Percentiles rank a stretch among this genome's conserved stretches.
These are phyloP conservation scores for Tortrix viridana DNA, from an alignment of 2,888 invertebrate genomes.

Conservation along the genomic window DNA sequence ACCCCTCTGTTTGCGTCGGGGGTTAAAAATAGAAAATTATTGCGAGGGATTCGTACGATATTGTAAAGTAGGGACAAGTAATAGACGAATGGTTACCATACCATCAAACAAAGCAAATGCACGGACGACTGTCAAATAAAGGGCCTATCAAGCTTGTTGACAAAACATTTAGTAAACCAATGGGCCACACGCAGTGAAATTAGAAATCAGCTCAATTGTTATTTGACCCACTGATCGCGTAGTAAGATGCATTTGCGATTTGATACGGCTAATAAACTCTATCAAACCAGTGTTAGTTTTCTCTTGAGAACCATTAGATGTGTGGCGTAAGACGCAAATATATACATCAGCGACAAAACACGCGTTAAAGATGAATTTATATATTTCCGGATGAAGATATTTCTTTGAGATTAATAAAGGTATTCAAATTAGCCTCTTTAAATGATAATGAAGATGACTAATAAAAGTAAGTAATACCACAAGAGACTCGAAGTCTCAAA, in stretches of 20 bases:
- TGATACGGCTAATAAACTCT: conserved; percentile 26
- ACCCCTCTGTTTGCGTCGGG: too few species aligned
- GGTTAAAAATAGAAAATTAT: too few species aligned
- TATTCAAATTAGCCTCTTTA: too few species aligned
- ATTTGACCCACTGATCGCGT: conserved; percentile 47
- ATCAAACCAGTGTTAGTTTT: conserved; percentile 20
- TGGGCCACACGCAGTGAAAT: conserved; percentile 44
- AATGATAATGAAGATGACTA: too few species aligned
- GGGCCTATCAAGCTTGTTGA: conserved; percentile 8
- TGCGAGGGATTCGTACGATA: too few species aligned
- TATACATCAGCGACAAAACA: not conserved
- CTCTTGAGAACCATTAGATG: conserved; percentile 8
- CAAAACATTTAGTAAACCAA: conserved; percentile 22
- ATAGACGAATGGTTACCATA: not conserved
- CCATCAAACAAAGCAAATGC: not conserved
- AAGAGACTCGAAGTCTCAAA: too few species aligned
- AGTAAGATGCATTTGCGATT: conserved; percentile 45
- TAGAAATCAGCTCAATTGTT: conserved; percentile 49
- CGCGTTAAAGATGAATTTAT: not conserved
- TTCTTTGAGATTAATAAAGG: not conserved
- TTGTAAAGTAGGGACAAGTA: too few species aligned
- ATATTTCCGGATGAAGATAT: not conserved
- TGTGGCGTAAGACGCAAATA: not conserved
- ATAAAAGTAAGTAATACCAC: too few species aligned
- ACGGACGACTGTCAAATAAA: conserved; percentile 8